Evolutionary conservation across 2,113 vertebrate genomes (phyloP).

Genomic region (Mormyrus iriodes): DNA sequence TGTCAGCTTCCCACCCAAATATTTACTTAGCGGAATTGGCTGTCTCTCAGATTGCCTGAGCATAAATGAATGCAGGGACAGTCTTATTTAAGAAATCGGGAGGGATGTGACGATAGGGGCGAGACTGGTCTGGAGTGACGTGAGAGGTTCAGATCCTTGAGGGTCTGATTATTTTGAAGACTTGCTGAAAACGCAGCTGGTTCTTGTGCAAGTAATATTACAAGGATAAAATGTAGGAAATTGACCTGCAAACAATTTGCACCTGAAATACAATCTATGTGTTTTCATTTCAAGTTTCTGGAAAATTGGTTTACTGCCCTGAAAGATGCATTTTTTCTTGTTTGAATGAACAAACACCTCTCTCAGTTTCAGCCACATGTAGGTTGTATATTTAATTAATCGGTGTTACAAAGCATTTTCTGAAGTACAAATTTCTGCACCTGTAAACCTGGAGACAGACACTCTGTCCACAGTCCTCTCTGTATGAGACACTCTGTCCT

Average conservation of each 20-base stretch:
- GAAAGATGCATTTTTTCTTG: background rate
- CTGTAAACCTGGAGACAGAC: background rate
- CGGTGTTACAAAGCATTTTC: background rate
- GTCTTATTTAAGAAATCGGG: background rate
- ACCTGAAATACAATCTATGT: background rate
- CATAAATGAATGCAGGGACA: constrained; percentile 24
- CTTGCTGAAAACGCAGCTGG: background rate
- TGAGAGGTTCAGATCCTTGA: background rate
- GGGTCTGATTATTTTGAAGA: background rate
- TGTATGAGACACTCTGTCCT: too few species aligned
- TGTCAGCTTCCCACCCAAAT: constrained; percentile 57
- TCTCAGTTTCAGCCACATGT: constrained; percentile 1
- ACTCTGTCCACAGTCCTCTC: too few species aligned
- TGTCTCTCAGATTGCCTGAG: constrained; percentile 42
- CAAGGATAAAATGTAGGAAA: background rate
- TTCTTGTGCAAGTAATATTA: background rate
- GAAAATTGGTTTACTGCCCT: background rate
- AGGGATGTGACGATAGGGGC: background rate
- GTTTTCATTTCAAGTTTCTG: background rate
- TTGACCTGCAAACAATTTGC: background rate
- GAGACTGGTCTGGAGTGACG: background rate
- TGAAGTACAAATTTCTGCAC: background rate
- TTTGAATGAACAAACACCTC: background rate
- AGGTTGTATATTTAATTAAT: background rate
- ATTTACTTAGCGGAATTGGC: constrained; percentile 52